Conservation (phyloP, 2,888 invertebrate genomes). For the Eupithecia pulchellata region DNA sequence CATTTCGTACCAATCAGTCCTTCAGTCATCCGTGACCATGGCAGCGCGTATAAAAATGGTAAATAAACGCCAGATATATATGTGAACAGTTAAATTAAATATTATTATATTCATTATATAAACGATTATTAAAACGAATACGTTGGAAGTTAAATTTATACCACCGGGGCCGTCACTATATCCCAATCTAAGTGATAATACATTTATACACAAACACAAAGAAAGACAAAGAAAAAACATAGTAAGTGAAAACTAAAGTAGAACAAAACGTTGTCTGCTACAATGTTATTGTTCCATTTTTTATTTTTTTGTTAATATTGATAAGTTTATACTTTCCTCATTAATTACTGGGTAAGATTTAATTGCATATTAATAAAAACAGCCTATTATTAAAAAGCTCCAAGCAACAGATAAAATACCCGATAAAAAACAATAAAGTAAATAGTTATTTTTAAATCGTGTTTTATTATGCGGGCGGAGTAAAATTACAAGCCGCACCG, state of each 20-base stretch:
- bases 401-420: constrained; percentile 28
- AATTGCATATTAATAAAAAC: not conserved
- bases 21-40: not conserved
- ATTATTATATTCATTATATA: too few species aligned
- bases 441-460: constrained; percentile 32
- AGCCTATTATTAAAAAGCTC: constrained; percentile 18
- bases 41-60: not conserved
- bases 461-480: constrained; percentile 42
- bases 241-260: too few species aligned
- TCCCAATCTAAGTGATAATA: too few species aligned
- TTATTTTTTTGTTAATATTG: not conserved
- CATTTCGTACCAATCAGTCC: not conserved
- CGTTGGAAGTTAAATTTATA: too few species aligned
- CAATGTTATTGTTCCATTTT: too few species aligned
- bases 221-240: too few species aligned
- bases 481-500: constrained; percentile 51
- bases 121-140: too few species aligned
- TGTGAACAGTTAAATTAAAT: not conserved
- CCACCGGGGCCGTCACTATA: too few species aligned
- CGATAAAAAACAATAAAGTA: constrained; percentile 41
- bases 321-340: not conserved
- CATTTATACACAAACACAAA: too few species aligned
- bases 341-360: not conserved
- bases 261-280: too few species aligned
- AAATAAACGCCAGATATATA: not conserved